Evolutionary conservation across 2,113 vertebrate genomes (phyloP), one percentile per base, ranked within the genome.

Genomic region (Microtus richardsoni): DNA sequence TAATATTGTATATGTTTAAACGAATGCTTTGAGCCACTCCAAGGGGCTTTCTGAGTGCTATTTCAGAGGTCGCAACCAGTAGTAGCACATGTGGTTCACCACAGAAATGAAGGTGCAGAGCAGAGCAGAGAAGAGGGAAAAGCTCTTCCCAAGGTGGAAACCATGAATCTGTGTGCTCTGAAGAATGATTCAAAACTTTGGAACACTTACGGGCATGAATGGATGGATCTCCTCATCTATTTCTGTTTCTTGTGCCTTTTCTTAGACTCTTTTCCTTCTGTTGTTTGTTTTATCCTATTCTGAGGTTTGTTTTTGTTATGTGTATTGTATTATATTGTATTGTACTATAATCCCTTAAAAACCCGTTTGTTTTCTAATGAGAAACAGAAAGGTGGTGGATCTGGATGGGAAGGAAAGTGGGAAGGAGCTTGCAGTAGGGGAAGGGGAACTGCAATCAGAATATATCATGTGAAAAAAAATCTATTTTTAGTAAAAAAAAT

Each of bases 1-100:
- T 87, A 49, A 60, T 80, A 44, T 87, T 58, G 80, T 47, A 83
- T 13, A 60, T 36, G n/a, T 83, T n/a, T 91, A 96, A 75, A 41
- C 7, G 77, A 11, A 83, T 73, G 11, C 24, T 62, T 83, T 62
- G 12, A 28, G 3, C 22, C 49, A 88, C 74, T 66, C 71, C 68
- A 49, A 44, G 36, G 41, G 71, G 88, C 39, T 94, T 93, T 17
- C 30, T 73, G 8, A 93, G 39, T 10, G 90, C 88, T 3, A 33
- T 47, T 21, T 71, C 44, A 88, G 68, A 16, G 90, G 4, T 89
- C 39, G 70, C 22, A 26, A 70, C 58, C 41, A 92, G 52, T 3
- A 94, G 52, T 87, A 88, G 52, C 54, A 33, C 36, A 49, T 12
- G 33, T 66, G 49, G 22, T 68, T 84, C 4, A 75, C 44, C n/a